Evolutionary conservation across 1,140 invertebrate genomes (phyloP).

Genomic region (Musca vetustissima): DNA sequence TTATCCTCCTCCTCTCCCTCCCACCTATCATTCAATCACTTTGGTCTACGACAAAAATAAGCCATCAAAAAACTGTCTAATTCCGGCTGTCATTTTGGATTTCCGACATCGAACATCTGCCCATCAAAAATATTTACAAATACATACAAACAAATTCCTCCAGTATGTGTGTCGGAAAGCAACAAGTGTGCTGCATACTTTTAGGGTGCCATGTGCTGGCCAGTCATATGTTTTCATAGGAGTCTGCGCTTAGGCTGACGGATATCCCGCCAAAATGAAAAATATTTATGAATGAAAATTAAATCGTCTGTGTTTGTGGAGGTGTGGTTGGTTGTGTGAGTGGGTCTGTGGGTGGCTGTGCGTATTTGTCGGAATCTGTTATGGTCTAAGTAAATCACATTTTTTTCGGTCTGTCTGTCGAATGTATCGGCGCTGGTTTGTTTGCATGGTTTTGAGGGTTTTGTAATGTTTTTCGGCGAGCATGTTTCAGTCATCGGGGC

Average conservation of each 20-base stretch:
- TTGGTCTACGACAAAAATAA: too few relatives aligned
- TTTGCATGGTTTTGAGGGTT: slow-evolving; percentile 11
- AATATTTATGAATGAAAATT: slow-evolving; percentile 19
- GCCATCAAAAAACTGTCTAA: too few relatives aligned
- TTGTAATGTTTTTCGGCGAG: background rate
- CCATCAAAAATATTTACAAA: background rate
- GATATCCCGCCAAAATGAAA: background rate
- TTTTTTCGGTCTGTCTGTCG: background rate
- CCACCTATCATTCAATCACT: too few relatives aligned
- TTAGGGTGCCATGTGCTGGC: background rate
- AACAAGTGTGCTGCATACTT: slow-evolving; percentile 3
- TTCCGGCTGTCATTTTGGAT: too few relatives aligned
- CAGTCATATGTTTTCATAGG: too few relatives aligned
- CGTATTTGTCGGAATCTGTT: too few relatives aligned
- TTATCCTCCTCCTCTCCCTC: too few relatives aligned
- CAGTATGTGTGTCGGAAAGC: background rate
- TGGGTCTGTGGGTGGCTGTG: too few relatives aligned
- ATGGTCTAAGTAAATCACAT: background rate
- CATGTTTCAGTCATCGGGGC: slow-evolving; percentile 4
- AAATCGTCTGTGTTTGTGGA: background rate
- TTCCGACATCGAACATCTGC: too few relatives aligned
- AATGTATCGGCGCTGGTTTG: background rate
- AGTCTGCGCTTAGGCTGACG: too few relatives aligned
- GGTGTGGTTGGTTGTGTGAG: background rate
- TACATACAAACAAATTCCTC: background rate